Evolutionary conservation across 2,888 invertebrate species (phyloP), one percentile per base, ranked within the genome.

Genomic region (Sympetrum striolatum): DNA sequence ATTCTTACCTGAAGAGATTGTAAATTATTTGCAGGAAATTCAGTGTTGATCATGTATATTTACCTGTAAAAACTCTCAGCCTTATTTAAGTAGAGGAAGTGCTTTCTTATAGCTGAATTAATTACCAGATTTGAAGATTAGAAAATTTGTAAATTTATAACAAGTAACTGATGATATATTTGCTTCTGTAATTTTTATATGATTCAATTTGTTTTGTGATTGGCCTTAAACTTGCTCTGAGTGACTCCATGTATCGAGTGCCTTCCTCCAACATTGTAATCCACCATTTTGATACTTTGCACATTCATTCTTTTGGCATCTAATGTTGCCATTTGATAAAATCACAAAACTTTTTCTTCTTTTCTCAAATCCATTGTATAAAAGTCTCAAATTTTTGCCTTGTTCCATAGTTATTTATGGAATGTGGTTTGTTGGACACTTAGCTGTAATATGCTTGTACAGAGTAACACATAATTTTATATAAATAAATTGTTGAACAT

Each of bases 381-480:
- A 60, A 86, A 31, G 58, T 58, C 82, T 82, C 31, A 53, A 58
- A 53, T 60, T 35, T 86, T 60, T 58, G 12, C 35, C 60, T 86
- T 86, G 86, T 60, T 86, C 86, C 58, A 60, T 35, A 37, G 37
- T 37, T 58, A 60, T 60, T 53, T 86, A 86, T 86, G 58, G 37
- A 60, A 86, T 37, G 53, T 39, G 35, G 58, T 60, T 44, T 86
- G 31, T 58, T 86, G 58, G 86, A 37, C 35, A 58, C 58, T 86
- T 86, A 37, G 35, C 31, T 86, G 86, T 86, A 86, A 86, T 53
- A 58, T 35, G 86, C 60, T 86, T 86, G 86, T 86, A 86, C 86
- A 86, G 86, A 86, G 86, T 60, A 86, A 86, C 86, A 86, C 86
- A 31, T 86, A 86, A 86, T 86, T 86, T 86, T 86, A 58, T 86